Evolutionary conservation across 2,113 vertebrate genomes (phyloP).

Genomic region (Amphiprion percula): DNA sequence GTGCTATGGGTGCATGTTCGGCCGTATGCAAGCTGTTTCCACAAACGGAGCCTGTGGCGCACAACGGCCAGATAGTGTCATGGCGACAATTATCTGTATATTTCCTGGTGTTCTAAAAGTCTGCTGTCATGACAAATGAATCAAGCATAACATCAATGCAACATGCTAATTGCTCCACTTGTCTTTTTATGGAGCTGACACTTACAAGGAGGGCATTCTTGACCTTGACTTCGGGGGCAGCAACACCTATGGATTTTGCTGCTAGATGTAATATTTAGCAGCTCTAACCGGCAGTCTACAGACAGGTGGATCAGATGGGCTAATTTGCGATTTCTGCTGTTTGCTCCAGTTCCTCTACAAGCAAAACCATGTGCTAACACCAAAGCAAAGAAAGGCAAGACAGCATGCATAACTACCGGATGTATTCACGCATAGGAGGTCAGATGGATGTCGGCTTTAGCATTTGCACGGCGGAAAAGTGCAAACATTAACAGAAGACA

Average conservation of each 20-base stretch:
- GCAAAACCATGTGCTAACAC: not conserved
- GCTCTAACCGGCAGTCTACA: too few relatives aligned
- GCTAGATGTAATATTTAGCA: not conserved
- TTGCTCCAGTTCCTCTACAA: not conserved
- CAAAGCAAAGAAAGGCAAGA: not conserved
- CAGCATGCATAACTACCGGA: too few relatives aligned
- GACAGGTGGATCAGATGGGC: not conserved
- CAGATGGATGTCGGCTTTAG: not conserved
- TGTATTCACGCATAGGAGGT: not conserved
- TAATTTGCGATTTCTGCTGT: not conserved
- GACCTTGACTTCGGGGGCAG: not conserved
- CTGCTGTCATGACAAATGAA: not conserved
- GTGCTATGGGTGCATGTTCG: constrained; percentile 45
- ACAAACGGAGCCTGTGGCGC: constrained; percentile 43
- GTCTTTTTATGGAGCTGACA: not conserved
- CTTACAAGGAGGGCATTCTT: not conserved
- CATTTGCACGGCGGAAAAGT: not conserved
- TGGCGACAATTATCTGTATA: not conserved
- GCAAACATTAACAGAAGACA: not conserved
- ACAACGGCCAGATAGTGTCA: not conserved
- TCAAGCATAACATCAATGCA: constrained; percentile 4
- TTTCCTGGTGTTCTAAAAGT: not conserved
- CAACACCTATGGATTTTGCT: not conserved
- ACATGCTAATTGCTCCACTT: constrained; percentile 21
- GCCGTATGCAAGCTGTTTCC: constrained; percentile 36